Base-by-base conservation (phyloP, 2,797 vertebrate genomes). In the Mus caroli region DNA sequence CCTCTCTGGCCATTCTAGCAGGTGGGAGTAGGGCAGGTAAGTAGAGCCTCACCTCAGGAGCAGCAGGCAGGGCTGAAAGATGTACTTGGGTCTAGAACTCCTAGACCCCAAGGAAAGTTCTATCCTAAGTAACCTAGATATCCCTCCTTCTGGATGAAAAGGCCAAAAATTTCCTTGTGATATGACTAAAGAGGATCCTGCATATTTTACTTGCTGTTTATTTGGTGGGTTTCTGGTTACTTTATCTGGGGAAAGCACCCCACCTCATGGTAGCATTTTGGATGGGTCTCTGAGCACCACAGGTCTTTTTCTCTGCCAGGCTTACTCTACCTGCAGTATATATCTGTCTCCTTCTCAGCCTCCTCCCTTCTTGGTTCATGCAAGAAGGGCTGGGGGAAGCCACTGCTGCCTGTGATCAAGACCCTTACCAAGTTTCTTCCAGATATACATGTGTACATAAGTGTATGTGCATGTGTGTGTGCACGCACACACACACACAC, bases 211-310 rank as follows among this genome's bases (percentile, higher is more conserved):
- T 22, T 31, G 14, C 15, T 52, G 75, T 67, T 82, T 80, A 34
- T 43, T 31, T 62, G 20, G 19, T 54, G 67, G 69, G 60, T 64
- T 96, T 94, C 67, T 80, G 20, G 60, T 85, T 84, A 75, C 43
- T 88, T 94, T 91, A 88, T 52, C 92, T 85, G 77, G 90, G 60
- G 37, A 94, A 93, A 73, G 67, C 46, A 10, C 96, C 84, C 97
- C 97, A 96, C 91, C 97, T 96, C 34, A 88, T 93, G 97, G 95
- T 62, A 19, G 20, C 34, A 10, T 15, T 24, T 20, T 50, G 43
- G 62, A 95, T 86, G 82, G 50, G 3, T 22, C 43, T 0, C 79
- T 14, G 17, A 82, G 43, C 46, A 3, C 20, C 43, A 15, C 58
- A 10, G 75, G 15, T 52, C 78, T 22, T 11, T 22, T 15, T 28